phyloP scores from a whole-genome alignment of 2,797 vertebrate species.

The Typhlichthys subterraneus region DNA sequence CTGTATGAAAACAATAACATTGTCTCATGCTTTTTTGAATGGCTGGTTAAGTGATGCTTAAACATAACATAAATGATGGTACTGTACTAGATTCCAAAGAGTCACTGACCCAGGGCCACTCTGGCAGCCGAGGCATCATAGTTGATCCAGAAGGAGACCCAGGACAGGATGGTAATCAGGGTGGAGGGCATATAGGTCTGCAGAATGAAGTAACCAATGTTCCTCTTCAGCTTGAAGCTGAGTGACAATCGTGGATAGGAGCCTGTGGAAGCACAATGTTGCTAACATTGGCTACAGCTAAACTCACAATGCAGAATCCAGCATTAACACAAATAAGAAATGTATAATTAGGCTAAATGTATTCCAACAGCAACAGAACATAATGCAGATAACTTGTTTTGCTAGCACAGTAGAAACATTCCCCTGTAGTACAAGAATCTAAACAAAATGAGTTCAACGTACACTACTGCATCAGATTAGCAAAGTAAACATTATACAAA shows the following conservation, averaged over 20 bases:
- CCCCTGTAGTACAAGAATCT: no score
- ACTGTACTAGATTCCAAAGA: neutral
- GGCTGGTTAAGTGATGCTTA: neutral
- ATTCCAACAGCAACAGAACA: no score
- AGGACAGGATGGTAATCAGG: constrained; percentile 92
- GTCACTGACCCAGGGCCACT: constrained; percentile 88
- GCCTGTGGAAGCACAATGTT: constrained; percentile 68
- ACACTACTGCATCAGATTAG: no score
- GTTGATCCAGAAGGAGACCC: constrained; percentile 97
- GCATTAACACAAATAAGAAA: neutral
- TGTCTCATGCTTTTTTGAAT: no score
- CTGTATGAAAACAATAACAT: no score
- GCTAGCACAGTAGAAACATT: no score
- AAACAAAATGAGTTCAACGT: no score
- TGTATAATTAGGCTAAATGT: no score
- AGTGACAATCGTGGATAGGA: constrained; percentile 91
- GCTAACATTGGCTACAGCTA: neutral
- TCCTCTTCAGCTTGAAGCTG: constrained; percentile 93
- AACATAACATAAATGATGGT: neutral
- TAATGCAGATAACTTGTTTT: no score
- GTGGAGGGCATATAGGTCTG: constrained; percentile 96
- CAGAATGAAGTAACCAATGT: constrained; percentile 95
- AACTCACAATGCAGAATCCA: neutral
- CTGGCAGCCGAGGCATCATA: constrained; percentile 94
- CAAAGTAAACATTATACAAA: neutral